These are phyloP conservation scores for Trichechus manatus DNA, from an alignment of 2,113 vertebrate species.

Conservation along the genomic window DNA sequence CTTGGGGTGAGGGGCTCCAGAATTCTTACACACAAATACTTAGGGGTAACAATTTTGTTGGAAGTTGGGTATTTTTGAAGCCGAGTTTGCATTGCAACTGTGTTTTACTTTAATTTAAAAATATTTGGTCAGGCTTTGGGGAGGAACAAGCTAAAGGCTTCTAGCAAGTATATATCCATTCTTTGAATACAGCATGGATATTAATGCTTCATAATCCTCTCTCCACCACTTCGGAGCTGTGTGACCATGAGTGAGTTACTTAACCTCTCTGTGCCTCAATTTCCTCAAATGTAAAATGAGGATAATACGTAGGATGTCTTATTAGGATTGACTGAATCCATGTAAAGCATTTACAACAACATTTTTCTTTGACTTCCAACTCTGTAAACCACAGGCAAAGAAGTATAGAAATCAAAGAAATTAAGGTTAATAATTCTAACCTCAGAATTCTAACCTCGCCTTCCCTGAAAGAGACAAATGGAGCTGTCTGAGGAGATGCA, in stretches of 20 bases:
- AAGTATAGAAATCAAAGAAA: conserved; percentile 30
- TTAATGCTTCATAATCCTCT: background rate
- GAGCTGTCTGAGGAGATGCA: background rate
- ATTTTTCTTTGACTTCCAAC: background rate
- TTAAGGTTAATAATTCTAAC: background rate
- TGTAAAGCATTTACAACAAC: background rate
- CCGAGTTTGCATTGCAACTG: background rate
- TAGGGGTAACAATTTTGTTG: background rate
- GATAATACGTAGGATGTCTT: background rate
- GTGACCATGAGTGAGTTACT: background rate
- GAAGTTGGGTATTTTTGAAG: background rate
- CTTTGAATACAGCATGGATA: background rate
- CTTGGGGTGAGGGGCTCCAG: background rate
- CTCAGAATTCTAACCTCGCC: background rate
- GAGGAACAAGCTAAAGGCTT: background rate
- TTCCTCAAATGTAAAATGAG: background rate
- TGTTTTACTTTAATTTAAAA: background rate
- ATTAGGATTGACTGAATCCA: background rate
- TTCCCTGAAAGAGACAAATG: background rate
- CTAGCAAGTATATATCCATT: background rate
- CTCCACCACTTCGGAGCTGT: background rate
- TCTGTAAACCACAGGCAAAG: background rate
- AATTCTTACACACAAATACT: background rate
- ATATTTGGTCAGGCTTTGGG: background rate
- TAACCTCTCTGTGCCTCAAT: background rate